Percentiles rank a stretch among this genome's conserved stretches.
phyloP scores from a whole-genome alignment of 2,888 invertebrate genomes.

The Eilema depressum region DNA sequence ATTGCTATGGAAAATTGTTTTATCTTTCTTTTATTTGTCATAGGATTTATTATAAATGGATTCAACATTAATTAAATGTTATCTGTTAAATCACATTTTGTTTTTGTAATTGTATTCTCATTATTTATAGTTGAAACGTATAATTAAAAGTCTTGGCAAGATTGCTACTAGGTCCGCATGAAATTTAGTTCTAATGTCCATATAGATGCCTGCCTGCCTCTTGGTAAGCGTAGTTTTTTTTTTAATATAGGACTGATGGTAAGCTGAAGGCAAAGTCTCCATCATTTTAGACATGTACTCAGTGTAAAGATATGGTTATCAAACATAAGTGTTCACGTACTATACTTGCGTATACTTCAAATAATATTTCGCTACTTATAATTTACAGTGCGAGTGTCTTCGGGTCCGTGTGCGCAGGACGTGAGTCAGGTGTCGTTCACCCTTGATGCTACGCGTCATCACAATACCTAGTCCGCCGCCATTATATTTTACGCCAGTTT shows the following conservation, averaged over 20 bases:
- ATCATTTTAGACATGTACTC: too few species aligned
- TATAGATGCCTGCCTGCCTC: neutral
- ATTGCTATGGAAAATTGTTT: slow-evolving; percentile 21
- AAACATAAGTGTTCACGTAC: neutral
- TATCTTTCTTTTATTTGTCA: neutral
- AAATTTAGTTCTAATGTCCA: neutral
- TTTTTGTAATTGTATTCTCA: neutral
- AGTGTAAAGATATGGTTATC: neutral
- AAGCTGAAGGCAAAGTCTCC: too few species aligned
- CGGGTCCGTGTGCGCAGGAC: slow-evolving; percentile 66
- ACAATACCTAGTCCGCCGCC: slow-evolving; percentile 70
- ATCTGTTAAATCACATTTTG: neutral
- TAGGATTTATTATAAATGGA: neutral
- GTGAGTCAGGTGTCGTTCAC: slow-evolving; percentile 84
- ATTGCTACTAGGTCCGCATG: neutral
- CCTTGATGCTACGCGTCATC: slow-evolving; percentile 68
- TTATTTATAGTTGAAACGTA: neutral
- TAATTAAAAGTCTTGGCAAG: neutral
- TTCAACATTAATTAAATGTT: neutral
- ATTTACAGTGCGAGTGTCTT: slow-evolving; percentile 66
- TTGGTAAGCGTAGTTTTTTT: neutral
- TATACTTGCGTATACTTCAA: slow-evolving; percentile 34
- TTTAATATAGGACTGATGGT: too few species aligned
- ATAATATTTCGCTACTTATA: slow-evolving; percentile 61
- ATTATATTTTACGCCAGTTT: slow-evolving; percentile 65